Percentiles rank a stretch among this genome's conserved stretches.
Conservation (phyloP, 2,888 invertebrate genomes). For the Caenorhabditis afra region DNA sequence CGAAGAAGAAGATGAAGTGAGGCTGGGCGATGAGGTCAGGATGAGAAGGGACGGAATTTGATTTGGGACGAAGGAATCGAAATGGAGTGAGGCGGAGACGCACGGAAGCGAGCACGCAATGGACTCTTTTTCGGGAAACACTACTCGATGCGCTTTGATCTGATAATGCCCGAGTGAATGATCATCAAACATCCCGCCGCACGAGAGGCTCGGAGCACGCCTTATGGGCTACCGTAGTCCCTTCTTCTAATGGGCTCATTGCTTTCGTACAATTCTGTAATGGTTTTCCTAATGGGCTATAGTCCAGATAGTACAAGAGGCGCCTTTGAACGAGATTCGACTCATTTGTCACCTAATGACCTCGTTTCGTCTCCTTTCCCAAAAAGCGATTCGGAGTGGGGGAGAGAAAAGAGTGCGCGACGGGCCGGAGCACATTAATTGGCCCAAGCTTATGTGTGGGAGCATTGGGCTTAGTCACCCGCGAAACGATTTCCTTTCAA, state of each 20-base stretch:
- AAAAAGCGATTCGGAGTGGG: slow-evolving; percentile 1
- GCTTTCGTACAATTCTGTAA: no score
- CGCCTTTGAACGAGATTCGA: background rate
- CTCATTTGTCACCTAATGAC: slow-evolving; percentile 30
- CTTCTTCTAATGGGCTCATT: no score
- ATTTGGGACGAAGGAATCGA: slow-evolving; percentile 12
- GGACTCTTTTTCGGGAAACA: slow-evolving; percentile 26
- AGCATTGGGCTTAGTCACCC: slow-evolving; percentile 41
- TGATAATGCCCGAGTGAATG: slow-evolving; percentile 26
- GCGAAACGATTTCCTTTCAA: no score
- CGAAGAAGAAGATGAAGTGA: background rate
- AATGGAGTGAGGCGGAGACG: background rate
- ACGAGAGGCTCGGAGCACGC: background rate
- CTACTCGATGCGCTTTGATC: slow-evolving; percentile 37
- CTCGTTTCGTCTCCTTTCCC: slow-evolving; percentile 10
- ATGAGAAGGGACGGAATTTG: slow-evolving; percentile 19
- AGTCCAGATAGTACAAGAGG: background rate
- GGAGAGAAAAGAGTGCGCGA: background rate
- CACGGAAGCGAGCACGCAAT: slow-evolving; percentile 16
- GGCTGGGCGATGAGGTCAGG: slow-evolving; percentile 30
- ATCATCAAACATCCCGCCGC: slow-evolving; percentile 44
- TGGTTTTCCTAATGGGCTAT: no score
- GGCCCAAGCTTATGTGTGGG: slow-evolving; percentile 38
- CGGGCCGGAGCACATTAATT: slow-evolving; percentile 29
- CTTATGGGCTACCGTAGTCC: no score